Evolutionary conservation across 1,140 invertebrate genomes (phyloP), one percentile per base, ranked within the genome.

Genomic region (Mya arenaria): DNA sequence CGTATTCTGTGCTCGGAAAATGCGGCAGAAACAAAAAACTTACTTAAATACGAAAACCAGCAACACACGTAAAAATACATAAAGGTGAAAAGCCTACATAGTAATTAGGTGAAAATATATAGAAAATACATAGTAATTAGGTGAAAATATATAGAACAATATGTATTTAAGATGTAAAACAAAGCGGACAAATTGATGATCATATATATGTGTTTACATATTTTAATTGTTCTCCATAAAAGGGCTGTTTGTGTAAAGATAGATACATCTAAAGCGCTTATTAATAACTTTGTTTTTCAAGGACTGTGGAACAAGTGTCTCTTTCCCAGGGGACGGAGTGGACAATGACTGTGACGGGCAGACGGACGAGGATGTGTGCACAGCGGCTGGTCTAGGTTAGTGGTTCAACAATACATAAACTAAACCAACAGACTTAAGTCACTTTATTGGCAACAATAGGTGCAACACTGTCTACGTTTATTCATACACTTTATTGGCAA

Each of bases 311-410:
- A 6, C n/a, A 13, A 81, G 58, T 17, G 25, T 32, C 6, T 37
- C 65, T 4, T 34, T 41, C 17, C 58, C 48, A 1, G 75, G 75
- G 13, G 75, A 78, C 52, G 63, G 44, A 19, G 15, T 56, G 25
- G 75, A 78, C 32, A 78, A 78, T 28, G 75, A 78, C 44, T 78
- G 75, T 68, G 32, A 68, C 25, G 75, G 63, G 10, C 23, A 37
- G 15, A 56, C 68, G 25, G 75, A 78, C 44, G 75, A 78, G 28
- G 41, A 66, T 8, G 28, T n/a, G 10, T 78, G 75, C 41, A 68
- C 75, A 1, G 32, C 17, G 13, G 62, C 25, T 44, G 73, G 63
- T 32, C 52, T 75, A 48, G 30, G 73, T n/a, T n/a, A n/a, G n/a
- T n/a, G n/a, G n/a, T n/a, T n/a, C n/a, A n/a, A n/a, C n/a, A n/a